Conservation (phyloP, 2,113 vertebrate species). For the Vulpes vulpes region DNA sequence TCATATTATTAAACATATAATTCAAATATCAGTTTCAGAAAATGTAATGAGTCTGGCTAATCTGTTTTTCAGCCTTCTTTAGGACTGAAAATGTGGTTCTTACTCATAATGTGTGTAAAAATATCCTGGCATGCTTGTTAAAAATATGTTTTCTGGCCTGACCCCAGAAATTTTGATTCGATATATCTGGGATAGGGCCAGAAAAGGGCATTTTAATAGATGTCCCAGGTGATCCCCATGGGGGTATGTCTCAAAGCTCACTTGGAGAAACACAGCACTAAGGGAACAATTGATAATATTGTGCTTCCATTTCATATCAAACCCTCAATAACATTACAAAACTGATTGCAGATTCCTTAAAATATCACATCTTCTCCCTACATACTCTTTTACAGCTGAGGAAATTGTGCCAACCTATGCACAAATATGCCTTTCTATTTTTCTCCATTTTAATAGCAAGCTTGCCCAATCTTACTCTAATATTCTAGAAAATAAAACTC, state of each 20-base stretch:
- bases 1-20: slow-evolving; percentile 2
- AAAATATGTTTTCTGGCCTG: background rate
- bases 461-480: background rate
- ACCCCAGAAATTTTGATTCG: background rate
- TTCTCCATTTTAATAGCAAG: background rate
- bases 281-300: background rate
- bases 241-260: background rate
- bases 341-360: background rate
- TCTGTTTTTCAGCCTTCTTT: background rate
- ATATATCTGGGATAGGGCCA: background rate
- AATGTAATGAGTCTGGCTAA: background rate
- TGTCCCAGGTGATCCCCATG: background rate
- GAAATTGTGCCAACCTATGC: background rate
- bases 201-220: background rate
- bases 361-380: background rate
- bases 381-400: background rate
- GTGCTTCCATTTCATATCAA: background rate
- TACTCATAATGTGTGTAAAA: background rate
- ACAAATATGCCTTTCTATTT: background rate
- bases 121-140: background rate
- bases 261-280: background rate
- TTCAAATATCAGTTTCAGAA: slow-evolving; percentile 17
- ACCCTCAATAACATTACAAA: slow-evolving; percentile 30
- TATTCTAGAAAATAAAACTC: slow-evolving; percentile 34
- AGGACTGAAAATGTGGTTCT: background rate